Evolutionary conservation across 2,797 vertebrate species (phyloP).

Genomic region (Anguilla megastoma): DNA sequence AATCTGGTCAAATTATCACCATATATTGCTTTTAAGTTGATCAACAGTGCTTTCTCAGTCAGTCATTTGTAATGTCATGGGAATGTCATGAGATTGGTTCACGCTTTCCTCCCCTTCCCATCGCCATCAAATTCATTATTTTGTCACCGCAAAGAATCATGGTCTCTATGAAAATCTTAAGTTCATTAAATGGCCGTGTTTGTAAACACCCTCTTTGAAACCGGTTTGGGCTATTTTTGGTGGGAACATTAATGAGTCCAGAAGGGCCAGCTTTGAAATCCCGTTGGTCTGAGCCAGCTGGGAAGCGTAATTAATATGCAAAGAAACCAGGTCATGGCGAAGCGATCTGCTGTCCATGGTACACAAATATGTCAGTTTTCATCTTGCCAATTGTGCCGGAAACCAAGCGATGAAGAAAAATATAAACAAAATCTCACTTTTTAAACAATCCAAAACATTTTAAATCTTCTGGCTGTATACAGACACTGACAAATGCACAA

Average conservation of each 20-base stretch:
- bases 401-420: neutral
- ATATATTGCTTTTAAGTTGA: too few species aligned
- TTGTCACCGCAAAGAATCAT: neutral
- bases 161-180: conserved; percentile 18
- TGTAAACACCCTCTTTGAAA: conserved; percentile 22
- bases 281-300: conserved; percentile 53
- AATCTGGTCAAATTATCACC: neutral
- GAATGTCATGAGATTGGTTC: neutral
- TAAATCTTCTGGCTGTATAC: neutral
- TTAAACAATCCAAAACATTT: neutral
- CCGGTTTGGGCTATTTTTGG: neutral
- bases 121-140: neutral
- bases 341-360: conserved; percentile 25
- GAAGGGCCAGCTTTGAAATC: conserved; percentile 59
- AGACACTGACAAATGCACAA: neutral
- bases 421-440: neutral
- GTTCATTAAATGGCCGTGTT: conserved; percentile 29
- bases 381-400: neutral
- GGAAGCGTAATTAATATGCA: conserved; percentile 66
- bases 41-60: too few species aligned
- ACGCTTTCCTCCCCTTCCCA: neutral
- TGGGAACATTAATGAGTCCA: conserved; percentile 18
- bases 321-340: conserved; percentile 66
- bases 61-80: too few species aligned
- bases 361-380: conserved; percentile 8